Evolutionary conservation across 1,140 invertebrate genomes (phyloP), one percentile per base, ranked within the genome.

Genomic region (Antheraea pernyi): DNA sequence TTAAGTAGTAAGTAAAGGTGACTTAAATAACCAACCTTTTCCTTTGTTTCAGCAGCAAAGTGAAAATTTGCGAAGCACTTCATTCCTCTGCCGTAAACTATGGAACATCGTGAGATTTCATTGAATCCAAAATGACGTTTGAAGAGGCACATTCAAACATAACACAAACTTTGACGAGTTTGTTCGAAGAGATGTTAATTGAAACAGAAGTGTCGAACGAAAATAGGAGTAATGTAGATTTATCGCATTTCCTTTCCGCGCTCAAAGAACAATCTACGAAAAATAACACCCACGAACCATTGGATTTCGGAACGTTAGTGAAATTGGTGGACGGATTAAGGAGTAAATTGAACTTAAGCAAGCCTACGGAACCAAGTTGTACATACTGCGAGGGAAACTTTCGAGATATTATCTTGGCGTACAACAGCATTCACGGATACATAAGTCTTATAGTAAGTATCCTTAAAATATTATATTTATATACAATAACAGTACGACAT

Each of bases 391-490:
- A 85, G 6, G 91, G 92, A 6, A 84, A 73, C 61, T 83, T 93
- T 13, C 79, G 85, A 16, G 89, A 92, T 46, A 67, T 91, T 10
- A 77, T 92, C 61, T 73, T 85, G 8, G 83, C 85, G 3, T 93
- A 93, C 70, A 92, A 93, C 71, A 88, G 83, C 63, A 84, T 92
- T n/a, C 91, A 93, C 68, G 92, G 92, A 73, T 93, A 92, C 65
- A 79, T 92, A 65, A 93, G 92, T 71, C 74, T 93, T 36, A 83
- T 93, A 65, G 91, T 92, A 79, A 90, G 90, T 30, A 4, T 4
- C 22, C 4, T 30, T 30, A 4, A 30, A 30, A 30, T 30, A 30
- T 30, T 30, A n/a, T n/a, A n/a, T n/a, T n/a, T n/a, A n/a, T n/a
- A n/a, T n/a, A n/a, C n/a, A n/a, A n/a, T n/a, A n/a, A n/a, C n/a